Evolutionary conservation across 2,797 vertebrate genomes (phyloP), one percentile per base, ranked within the genome.

Genomic region (Danionella dracula): DNA sequence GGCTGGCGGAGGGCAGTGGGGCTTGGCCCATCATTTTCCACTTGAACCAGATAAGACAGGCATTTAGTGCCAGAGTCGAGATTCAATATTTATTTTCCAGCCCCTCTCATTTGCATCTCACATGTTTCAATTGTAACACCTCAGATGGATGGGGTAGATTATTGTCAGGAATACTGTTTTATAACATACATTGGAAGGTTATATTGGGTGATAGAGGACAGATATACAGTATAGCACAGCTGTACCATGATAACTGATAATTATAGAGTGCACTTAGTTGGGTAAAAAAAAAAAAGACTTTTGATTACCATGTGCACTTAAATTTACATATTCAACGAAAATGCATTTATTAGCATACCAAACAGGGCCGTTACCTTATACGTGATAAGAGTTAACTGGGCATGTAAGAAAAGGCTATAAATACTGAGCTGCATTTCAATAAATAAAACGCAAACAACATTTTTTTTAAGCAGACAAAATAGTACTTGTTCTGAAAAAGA

Each of bases 21-120:
- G 68, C 78, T 73, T 59, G 68, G 61, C 73, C 68, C 76, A 59
- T 78, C 70, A 72, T 76, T 79, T 75, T 74, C 76, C 74, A 73
- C 77, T 79, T 72, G 70, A 80, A 78, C 68, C 68, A 68, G 78
- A 83, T 81, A 77, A 81, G 78, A 76, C 75, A 73, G 78, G 68
- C 77, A 56, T 79, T 82, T 82, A 76, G 77, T 55, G 73, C 60
- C 73, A 73, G 68, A 66, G 53, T 64, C 42, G 73, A 73, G 42
- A 45, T 74, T 75, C 75, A 68, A 73, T 78, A 79, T 79, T 82
- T 76, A 75, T 79, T 72, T 70, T 73, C 56, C 15, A 66, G 29
- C 50, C 46, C 51, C 54, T n/a, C 66, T 75, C 60, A 77, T 79
- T 81, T 77, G 62, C 76, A 70, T 79, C 45, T 63, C 31, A 51